Conservation (phyloP, 2,888 invertebrate species). For the Drosophila histrio region DNA sequence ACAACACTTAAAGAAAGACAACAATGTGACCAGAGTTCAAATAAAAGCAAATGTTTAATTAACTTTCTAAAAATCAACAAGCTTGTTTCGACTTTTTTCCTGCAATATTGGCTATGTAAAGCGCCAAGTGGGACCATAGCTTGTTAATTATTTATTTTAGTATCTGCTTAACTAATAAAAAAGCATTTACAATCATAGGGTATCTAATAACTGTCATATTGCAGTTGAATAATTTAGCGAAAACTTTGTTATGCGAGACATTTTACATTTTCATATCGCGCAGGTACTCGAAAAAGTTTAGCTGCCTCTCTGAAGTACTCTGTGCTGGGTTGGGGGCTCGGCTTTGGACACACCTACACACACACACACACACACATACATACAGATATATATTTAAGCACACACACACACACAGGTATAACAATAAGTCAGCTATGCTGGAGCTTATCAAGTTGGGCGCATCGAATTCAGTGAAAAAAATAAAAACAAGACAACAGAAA, state of each 20-base stretch:
- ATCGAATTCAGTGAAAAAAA: constrained; percentile 62
- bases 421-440: constrained; percentile 67
- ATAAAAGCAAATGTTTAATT: too few species aligned
- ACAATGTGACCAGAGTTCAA: background rate
- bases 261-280: constrained; percentile 55
- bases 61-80: too few species aligned
- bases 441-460: constrained; percentile 77
- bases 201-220: constrained; percentile 11
- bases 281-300: constrained; percentile 44
- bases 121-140: background rate
- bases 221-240: constrained; percentile 7
- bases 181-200: background rate
- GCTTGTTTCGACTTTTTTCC: too few species aligned
- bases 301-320: constrained; percentile 15
- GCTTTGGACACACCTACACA: constrained; percentile 71
- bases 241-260: constrained; percentile 59
- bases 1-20: background rate
- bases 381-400: constrained; percentile 1
- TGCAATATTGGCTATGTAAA: too few species aligned
- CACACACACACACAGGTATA: constrained; percentile 44
- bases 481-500: constrained; percentile 14
- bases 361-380: constrained; percentile 19
- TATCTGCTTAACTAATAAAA: background rate
- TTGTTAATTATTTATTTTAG: background rate
- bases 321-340: constrained; percentile 27